Percentiles rank a stretch among this genome's conserved stretches.
Evolutionary conservation across 2,888 invertebrate species (phyloP).

Genomic region (Atethmia centrago): DNA sequence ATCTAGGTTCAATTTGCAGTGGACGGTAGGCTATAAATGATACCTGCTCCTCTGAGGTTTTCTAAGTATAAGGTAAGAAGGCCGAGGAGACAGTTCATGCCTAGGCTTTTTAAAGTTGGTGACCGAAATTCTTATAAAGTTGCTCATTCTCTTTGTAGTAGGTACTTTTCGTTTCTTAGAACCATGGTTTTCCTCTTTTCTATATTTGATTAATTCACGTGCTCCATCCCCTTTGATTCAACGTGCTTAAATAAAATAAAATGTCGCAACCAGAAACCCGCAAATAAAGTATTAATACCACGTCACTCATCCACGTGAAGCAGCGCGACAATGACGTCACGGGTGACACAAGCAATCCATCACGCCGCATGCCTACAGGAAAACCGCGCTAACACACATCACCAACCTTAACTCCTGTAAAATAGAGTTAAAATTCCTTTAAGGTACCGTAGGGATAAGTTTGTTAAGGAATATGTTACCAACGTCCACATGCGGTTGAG

Average conservation of each 20-base stretch:
- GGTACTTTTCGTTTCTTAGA: neutral
- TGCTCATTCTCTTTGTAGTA: neutral
- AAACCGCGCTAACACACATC: conserved; percentile 62
- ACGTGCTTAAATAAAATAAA: conserved; percentile 63
- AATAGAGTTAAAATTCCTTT: conserved; percentile 61
- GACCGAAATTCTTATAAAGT: neutral
- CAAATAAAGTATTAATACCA: conserved; percentile 79
- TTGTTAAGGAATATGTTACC: conserved; percentile 71
- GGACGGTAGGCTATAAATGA: neutral
- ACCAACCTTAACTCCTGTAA: conserved; percentile 30
- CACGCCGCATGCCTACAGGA: conserved; percentile 82
- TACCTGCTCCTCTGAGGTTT: too few relatives aligned
- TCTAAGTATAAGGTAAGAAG: too few relatives aligned
- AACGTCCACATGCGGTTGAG: conserved; percentile 61
- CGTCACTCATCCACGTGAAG: conserved; percentile 80
- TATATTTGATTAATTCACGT: conserved; percentile 52
- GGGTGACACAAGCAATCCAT: conserved; percentile 86
- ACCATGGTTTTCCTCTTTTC: conserved; percentile 23
- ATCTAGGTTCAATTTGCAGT: neutral
- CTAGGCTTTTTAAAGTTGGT: too few relatives aligned
- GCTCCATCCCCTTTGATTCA: conserved; percentile 32
- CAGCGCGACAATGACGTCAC: conserved; percentile 85
- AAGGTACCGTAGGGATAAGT: conserved; percentile 30
- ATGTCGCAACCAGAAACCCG: conserved; percentile 59
- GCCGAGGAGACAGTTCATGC: neutral